Evolutionary conservation across 2,113 vertebrate genomes (phyloP), one percentile per base, ranked within the genome.

Genomic region (Zapus hudsonius): DNA sequence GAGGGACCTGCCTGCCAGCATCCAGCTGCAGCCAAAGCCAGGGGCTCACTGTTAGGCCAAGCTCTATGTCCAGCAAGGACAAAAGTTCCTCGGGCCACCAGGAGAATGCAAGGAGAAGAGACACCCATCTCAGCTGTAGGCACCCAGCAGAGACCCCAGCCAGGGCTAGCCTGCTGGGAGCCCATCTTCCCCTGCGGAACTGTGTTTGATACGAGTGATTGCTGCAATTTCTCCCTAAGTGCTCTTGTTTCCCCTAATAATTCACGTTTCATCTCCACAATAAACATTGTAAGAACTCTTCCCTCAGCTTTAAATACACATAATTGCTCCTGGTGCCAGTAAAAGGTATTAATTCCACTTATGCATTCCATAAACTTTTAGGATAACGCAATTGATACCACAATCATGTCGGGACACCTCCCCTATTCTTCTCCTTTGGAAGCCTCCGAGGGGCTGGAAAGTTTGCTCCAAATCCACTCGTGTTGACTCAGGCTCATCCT

Each of bases 321-420:
- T 91, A 93, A 92, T 81, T 93, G 95, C 91, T 79, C n/a, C 70
- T 42, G 74, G 12, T 97, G 97, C 98, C 97, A 96, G 97, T 42
- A 91, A 91, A 84, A 97, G 95, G 93, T 47, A 67, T 97, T 98
- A 97, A 96, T 97, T 95, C 97, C 97, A 95, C 95, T 96, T 79
- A 94, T 31, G 97, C 97, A 98, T 98, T 97, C 98, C 98, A 94
- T 94, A 93, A 96, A 91, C 97, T 5, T 95, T 94, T 2, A 12
- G 98, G 97, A 97, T 97, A 98, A 95, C 61, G 97, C 95, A 96
- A 92, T 89, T 96, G 97, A 98, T 98, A 98, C 96, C 3, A 13
- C 90, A 94, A 91, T 98, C 98, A 0, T 98, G 98, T 98, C 94
- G 97, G 98, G 98, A 96, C 98, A 98, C 84, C 95, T 96, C 95